Evolutionary conservation across 37 sponge, comb jelly and placozoan species (phyloP).

Genomic region (Bolinopsis microptera): DNA sequence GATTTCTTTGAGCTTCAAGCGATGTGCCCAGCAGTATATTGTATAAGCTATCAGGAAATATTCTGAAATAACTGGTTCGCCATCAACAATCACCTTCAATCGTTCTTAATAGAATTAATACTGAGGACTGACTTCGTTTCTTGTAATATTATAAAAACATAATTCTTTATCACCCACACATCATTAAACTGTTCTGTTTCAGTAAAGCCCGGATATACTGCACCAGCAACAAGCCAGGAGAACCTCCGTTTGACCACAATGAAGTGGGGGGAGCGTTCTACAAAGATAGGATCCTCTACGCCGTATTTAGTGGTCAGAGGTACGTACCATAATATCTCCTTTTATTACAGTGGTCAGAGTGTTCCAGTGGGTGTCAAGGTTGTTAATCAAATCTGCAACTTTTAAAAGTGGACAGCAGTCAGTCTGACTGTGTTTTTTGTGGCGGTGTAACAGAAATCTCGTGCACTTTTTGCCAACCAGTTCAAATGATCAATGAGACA

Average conservation of each 20-base stretch:
- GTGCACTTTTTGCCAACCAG: neutral
- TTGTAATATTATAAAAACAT: neutral
- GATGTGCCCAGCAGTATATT: no score
- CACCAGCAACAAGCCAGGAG: conserved; percentile 44
- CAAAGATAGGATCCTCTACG: neutral
- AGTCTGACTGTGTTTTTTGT: no score
- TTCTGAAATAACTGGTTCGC: no score
- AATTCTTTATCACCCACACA: neutral
- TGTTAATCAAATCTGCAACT: no score
- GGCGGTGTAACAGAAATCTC: no score
- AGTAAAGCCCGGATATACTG: conserved; percentile 53
- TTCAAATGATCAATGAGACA: neutral
- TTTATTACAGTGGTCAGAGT: neutral
- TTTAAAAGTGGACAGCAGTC: no score
- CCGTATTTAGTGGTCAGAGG: conserved; percentile 37
- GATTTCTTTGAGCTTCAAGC: no score
- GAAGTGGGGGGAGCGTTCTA: conserved; percentile 35
- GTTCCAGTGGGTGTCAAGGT: neutral
- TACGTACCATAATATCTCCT: neutral
- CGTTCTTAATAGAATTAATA: no score
- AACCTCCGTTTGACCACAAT: conserved; percentile 13
- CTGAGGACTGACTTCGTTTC: no score
- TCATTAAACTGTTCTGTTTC: neutral
- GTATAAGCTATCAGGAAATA: no score
- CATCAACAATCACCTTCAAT: no score